phyloP scores from a whole-genome alignment of 1,140 invertebrate species.

The Ostrea denselamellosa region DNA sequence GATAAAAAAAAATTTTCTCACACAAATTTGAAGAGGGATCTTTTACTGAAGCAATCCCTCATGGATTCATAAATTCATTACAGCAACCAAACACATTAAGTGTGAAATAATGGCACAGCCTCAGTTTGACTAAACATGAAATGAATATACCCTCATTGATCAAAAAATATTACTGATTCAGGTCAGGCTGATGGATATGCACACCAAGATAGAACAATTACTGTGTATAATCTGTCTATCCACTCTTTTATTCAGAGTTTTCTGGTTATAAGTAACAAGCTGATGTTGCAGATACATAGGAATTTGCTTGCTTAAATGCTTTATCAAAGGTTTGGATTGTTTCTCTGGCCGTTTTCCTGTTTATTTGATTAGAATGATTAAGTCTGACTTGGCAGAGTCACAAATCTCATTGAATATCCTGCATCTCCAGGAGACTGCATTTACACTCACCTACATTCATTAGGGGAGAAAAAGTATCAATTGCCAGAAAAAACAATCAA shows the following conservation, averaged over 20 bases:
- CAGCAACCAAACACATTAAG: too few species aligned
- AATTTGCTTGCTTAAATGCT: conserved; percentile 36
- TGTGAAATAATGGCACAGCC: too few species aligned
- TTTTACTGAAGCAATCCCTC: too few species aligned
- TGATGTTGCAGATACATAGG: conserved; percentile 29
- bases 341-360: conserved; percentile 22
- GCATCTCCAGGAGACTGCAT: background rate
- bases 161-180: too few species aligned
- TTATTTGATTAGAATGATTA: conserved; percentile 38
- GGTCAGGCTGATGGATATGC: too few species aligned
- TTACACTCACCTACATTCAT: conserved; percentile 4
- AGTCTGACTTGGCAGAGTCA: conserved; percentile 8
- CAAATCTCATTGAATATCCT: conserved; percentile 25
- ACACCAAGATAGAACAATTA: background rate
- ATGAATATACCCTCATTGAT: background rate
- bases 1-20: too few species aligned
- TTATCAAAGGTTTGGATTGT: conserved; percentile 30
- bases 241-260: background rate
- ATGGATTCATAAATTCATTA: too few species aligned
- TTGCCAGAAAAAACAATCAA: conserved; percentile 35
- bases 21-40: too few species aligned
- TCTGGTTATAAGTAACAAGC: background rate
- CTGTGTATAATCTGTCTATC: background rate
- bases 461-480: conserved; percentile 20
- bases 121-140: background rate